Conservation (phyloP, 2,888 invertebrate species). For the Ormia ochracea region DNA sequence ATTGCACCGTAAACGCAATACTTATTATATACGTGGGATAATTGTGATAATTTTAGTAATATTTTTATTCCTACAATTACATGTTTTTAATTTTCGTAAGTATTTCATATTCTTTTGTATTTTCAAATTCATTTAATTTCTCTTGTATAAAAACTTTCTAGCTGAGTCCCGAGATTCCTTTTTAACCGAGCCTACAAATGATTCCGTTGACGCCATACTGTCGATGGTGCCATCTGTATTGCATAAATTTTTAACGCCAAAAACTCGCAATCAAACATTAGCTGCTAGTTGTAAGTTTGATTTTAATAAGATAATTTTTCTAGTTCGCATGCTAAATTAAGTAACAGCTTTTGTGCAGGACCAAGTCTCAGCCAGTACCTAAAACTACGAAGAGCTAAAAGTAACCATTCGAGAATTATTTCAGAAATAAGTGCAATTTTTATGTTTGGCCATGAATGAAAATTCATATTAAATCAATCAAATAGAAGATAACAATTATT, state of each 20-base stretch:
- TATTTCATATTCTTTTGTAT: slow-evolving; percentile 21
- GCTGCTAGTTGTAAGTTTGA: slow-evolving; percentile 64
- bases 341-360: too few relatives aligned
- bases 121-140: not conserved
- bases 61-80: slow-evolving; percentile 75
- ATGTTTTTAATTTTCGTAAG: slow-evolving; percentile 76
- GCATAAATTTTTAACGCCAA: slow-evolving; percentile 87
- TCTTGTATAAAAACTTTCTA: slow-evolving; percentile 52
- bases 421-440: too few relatives aligned
- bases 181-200: slow-evolving; percentile 80
- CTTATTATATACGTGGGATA: slow-evolving; percentile 75
- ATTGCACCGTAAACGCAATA: slow-evolving; percentile 75
- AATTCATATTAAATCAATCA: too few relatives aligned
- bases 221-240: slow-evolving; percentile 88
- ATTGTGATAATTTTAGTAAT: slow-evolving; percentile 74
- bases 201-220: slow-evolving; percentile 86
- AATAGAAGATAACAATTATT: too few relatives aligned
- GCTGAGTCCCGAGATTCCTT: slow-evolving; percentile 78
- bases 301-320: not conserved
- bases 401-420: too few relatives aligned
- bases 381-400: too few relatives aligned
- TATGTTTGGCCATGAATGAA: too few relatives aligned
- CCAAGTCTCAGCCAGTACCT: too few relatives aligned
- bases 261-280: slow-evolving; percentile 80
- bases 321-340: too few relatives aligned